A percentile compares a stretch with the other conserved stretches of the same genome.
Conservation (phyloP, 2,113 vertebrate genomes). For the Meles meles region DNA sequence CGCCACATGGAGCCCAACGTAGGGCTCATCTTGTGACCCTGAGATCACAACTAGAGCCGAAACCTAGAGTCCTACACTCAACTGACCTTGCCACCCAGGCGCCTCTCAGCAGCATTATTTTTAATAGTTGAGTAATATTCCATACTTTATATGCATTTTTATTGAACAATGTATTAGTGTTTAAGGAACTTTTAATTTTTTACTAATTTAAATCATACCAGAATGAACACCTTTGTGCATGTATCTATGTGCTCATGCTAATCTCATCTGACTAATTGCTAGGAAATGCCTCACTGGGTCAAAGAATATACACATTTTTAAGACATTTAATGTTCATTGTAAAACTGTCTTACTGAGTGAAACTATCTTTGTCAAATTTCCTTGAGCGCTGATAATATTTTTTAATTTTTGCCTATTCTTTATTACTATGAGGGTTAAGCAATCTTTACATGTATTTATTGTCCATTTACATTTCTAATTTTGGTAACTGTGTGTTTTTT, state of each 20-base stretch:
- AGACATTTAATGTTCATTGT: not conserved
- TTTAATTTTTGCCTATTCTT: not conserved
- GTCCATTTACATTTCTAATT: not conserved
- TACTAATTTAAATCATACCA: not conserved
- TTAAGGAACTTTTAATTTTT: not conserved
- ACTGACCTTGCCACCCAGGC: not conserved
- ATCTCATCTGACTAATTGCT: not conserved
- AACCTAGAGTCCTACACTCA: not conserved
- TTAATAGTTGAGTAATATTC: not conserved
- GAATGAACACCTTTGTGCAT: not conserved
- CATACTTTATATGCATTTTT: not conserved
- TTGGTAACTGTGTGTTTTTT: not conserved
- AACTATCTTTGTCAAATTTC: not conserved
- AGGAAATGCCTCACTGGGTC: not conserved
- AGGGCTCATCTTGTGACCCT: not conserved
- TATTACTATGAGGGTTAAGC: not conserved
- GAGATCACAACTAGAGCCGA: not conserved
- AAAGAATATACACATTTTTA: not conserved
- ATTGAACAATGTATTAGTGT: not conserved
- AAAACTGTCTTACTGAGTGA: not conserved
- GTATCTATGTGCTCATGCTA: not conserved
- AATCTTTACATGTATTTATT: not conserved
- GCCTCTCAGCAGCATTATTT: not conserved
- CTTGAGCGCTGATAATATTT: not conserved
- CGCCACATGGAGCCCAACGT: not conserved